Conservation (phyloP, 2,113 vertebrate genomes). For the Euleptes europaea region DNA sequence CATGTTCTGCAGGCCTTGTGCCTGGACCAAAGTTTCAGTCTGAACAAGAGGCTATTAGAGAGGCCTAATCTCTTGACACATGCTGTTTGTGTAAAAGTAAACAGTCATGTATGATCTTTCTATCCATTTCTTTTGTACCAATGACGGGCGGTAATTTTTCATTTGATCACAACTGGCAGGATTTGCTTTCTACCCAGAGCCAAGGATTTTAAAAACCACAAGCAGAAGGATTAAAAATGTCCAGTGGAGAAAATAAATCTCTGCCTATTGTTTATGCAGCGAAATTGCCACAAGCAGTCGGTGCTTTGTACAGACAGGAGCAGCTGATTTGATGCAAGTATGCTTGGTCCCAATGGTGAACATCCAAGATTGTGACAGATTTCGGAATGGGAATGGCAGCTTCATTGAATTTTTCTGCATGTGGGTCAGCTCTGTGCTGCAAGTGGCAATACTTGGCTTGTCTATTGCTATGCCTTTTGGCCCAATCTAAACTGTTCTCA, state of each 20-base stretch:
- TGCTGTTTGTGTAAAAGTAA: neutral
- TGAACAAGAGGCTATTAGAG: no score
- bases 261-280: slow-evolving; percentile 29
- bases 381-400: neutral
- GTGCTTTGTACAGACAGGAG: slow-evolving; percentile 8
- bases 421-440: slow-evolving; percentile 4
- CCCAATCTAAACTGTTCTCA: slow-evolving; percentile 47
- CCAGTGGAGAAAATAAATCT: slow-evolving; percentile 33
- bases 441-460: slow-evolving; percentile 26
- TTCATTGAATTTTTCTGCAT: neutral
- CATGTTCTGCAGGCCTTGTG: no score
- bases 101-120: neutral
- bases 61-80: no score
- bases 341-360: neutral
- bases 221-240: slow-evolving; percentile 29
- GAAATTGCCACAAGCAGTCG: slow-evolving; percentile 31
- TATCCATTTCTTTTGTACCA: neutral
- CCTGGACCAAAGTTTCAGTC: no score
- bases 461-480: slow-evolving; percentile 33
- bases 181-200: neutral
- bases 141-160: neutral
- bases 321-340: neutral
- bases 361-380: neutral
- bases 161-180: neutral
- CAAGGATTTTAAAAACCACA: neutral